These are phyloP conservation scores for Patella ulyssiponensis DNA, from an alignment of 2,888 invertebrate genomes.

Conservation along the genomic window DNA sequence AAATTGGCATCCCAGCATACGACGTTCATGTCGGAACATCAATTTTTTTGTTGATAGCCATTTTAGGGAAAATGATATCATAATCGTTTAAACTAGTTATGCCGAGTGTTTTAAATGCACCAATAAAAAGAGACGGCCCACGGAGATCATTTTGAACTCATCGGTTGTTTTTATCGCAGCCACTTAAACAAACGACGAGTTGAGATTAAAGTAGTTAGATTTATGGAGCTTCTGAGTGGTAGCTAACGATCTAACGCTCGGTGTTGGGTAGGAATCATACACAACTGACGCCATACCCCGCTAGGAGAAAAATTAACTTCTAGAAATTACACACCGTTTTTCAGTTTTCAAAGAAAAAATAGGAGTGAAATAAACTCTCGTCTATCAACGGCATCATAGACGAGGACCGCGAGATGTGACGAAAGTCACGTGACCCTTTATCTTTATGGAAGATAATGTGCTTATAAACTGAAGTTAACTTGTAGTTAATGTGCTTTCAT, in stretches of 20 bases:
- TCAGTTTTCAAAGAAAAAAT: slow-evolving; percentile 8
- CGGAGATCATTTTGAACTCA: not conserved
- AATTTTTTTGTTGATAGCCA: too few relatives aligned
- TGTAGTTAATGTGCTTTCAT: too few relatives aligned
- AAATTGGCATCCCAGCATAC: too few relatives aligned
- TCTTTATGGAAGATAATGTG: not conserved
- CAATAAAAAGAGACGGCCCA: slow-evolving; percentile 5
- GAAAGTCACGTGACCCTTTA: slow-evolving; percentile 11
- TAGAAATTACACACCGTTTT: slow-evolving; percentile 1
- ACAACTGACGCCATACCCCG: slow-evolving; percentile 25
- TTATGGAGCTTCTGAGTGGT: slow-evolving; percentile 8
- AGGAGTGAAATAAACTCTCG: not conserved
- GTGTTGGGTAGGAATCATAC: not conserved
- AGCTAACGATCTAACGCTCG: slow-evolving; percentile 1
- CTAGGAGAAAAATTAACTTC: slow-evolving; percentile 21
- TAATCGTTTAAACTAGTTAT: too few relatives aligned
- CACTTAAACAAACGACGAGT: slow-evolving; percentile 6
- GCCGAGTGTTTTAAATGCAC: not conserved
- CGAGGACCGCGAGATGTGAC: slow-evolving; percentile 2
- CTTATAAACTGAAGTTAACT: too few relatives aligned
- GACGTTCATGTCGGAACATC: too few relatives aligned
- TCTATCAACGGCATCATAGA: slow-evolving; percentile 7
- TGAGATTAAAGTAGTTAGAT: slow-evolving; percentile 7
- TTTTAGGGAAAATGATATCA: too few relatives aligned
- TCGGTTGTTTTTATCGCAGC: not conserved